Evolutionary conservation across 2,113 vertebrate species (phyloP).

Genomic region (Elgaria multicarinata): DNA sequence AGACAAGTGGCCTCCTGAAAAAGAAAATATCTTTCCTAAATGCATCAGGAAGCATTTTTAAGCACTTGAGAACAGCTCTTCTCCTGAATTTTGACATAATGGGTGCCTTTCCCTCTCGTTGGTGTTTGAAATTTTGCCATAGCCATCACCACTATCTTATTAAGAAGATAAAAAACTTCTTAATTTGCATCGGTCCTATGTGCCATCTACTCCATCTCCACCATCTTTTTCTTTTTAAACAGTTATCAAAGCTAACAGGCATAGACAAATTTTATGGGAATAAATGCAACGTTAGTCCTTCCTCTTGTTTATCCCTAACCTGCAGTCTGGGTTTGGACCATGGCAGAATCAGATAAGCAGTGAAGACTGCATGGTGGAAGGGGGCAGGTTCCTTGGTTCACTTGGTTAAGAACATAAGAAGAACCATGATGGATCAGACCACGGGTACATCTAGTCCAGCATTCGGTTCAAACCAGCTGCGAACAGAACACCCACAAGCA

Average conservation of each 20-base stretch:
- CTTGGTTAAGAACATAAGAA: too few species aligned
- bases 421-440: too few species aligned
- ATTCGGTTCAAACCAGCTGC: too few species aligned
- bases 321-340: neutral
- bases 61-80: neutral
- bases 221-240: neutral
- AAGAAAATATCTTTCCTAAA: too few species aligned
- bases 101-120: too few species aligned
- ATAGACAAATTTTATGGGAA: neutral
- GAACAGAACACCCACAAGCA: too few species aligned
- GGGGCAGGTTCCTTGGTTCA: neutral
- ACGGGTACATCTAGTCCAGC: too few species aligned
- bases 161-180: neutral
- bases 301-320: neutral
- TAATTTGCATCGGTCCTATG: neutral
- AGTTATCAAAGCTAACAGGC: neutral
- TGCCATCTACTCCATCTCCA: neutral
- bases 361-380: neutral
- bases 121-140: neutral
- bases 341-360: neutral
- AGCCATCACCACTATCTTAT: neutral
- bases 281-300: neutral
- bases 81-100: neutral
- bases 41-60: too few species aligned
- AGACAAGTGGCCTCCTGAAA: too few species aligned